Evolutionary conservation across 2,888 invertebrate species (phyloP).

Genomic region (Polymixis lichenea): DNA sequence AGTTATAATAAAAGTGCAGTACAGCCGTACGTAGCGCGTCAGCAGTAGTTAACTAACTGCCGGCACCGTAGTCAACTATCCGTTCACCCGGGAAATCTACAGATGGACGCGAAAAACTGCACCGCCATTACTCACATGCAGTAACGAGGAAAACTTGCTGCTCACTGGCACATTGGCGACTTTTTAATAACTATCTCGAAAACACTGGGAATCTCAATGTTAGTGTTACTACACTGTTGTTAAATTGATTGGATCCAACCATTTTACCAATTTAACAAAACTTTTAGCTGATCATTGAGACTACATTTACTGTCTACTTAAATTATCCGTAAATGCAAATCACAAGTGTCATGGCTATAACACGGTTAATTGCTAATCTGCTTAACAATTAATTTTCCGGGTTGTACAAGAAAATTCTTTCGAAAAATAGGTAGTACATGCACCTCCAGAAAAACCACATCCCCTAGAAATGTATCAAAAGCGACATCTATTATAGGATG

Average conservation of each 20-base stretch:
- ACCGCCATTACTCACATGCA: constrained; percentile 61
- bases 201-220: not conserved
- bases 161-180: constrained; percentile 49
- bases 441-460: too few relatives aligned
- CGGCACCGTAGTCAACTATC: constrained; percentile 41
- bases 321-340: not conserved
- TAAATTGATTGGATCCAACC: not conserved
- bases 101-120: constrained; percentile 62
- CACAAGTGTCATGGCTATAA: not conserved
- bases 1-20: constrained; percentile 51
- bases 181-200: constrained; percentile 8
- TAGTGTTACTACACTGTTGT: not conserved
- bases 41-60: constrained; percentile 41
- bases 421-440: not conserved
- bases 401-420: not conserved
- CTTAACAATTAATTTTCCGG: not conserved
- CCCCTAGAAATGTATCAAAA: too few relatives aligned
- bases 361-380: not conserved
- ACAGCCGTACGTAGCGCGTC: constrained; percentile 19
- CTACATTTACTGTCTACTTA: not conserved
- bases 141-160: constrained; percentile 43
- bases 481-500: too few relatives aligned
- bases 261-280: not conserved
- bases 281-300: not conserved
- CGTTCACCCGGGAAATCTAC: constrained; percentile 66